Conservation (phyloP, 2,888 invertebrate species). For the Xylota segnis region DNA sequence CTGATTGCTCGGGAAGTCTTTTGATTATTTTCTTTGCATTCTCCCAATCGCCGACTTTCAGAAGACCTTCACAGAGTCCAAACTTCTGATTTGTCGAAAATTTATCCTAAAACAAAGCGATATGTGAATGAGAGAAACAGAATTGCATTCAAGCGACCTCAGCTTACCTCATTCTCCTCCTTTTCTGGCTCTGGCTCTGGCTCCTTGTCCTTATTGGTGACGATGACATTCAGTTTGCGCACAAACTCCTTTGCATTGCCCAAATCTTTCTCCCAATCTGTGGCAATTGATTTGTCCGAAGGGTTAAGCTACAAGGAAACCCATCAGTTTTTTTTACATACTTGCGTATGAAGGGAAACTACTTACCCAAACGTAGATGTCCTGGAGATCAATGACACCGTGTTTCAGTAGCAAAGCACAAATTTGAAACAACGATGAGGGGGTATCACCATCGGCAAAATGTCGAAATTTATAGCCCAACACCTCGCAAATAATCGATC, state of each 20-base stretch:
- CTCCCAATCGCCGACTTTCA: slow-evolving; percentile 96
- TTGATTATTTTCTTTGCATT: slow-evolving; percentile 92
- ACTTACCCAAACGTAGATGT: slow-evolving; percentile 96
- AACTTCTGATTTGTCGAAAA: slow-evolving; percentile 93
- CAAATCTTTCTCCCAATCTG: slow-evolving; percentile 93
- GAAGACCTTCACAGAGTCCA: slow-evolving; percentile 94
- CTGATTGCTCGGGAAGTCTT: slow-evolving; percentile 92
- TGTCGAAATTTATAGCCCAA: slow-evolving; percentile 96
- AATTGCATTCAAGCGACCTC: background rate
- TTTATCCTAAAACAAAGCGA: slow-evolving; percentile 79
- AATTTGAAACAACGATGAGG: slow-evolving; percentile 93
- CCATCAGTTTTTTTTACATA: background rate
- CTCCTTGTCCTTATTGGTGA: slow-evolving; percentile 92
- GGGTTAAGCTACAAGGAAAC: slow-evolving; percentile 89
- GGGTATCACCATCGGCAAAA: slow-evolving; percentile 88
- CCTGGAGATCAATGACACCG: slow-evolving; percentile 92
- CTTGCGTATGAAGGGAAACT: background rate
- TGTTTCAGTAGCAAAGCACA: slow-evolving; percentile 96
- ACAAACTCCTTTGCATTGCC: slow-evolving; percentile 94
- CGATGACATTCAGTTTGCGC: slow-evolving; percentile 92
- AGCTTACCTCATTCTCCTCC: slow-evolving; percentile 87
- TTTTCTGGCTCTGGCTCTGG: slow-evolving; percentile 89
- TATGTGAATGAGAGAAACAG: background rate
- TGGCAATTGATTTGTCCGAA: slow-evolving; percentile 91
- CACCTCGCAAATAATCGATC: slow-evolving; percentile 95